Conservation (phyloP, 2,888 invertebrate genomes). For the Caenorhabditis sp. region DNA sequence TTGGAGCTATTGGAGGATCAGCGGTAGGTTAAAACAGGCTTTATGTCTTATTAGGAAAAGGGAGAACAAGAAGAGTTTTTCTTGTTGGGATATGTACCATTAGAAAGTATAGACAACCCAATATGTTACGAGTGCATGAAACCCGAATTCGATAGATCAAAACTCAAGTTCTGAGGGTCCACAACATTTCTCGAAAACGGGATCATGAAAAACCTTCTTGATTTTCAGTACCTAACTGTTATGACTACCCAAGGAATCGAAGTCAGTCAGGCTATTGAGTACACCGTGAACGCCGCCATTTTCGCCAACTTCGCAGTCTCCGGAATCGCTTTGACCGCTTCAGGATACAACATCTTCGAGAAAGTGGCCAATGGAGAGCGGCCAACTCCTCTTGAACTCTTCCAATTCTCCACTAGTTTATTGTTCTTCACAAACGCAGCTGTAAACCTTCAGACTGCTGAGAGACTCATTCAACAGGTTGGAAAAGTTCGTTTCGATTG, state of each 20-base stretch:
- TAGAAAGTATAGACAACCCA: no score
- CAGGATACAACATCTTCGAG: slow-evolving; percentile 69
- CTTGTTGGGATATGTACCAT: no score
- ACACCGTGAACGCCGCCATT: slow-evolving; percentile 67
- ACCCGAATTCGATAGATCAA: no score
- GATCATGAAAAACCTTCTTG: no score
- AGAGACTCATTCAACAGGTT: slow-evolving; percentile 63
- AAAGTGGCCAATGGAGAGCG: slow-evolving; percentile 67
- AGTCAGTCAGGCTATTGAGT: slow-evolving; percentile 62
- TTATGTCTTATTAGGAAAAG: no score
- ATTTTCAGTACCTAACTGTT: slow-evolving; percentile 64
- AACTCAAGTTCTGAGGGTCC: no score
- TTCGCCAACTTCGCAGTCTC: slow-evolving; percentile 65
- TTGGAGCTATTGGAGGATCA: slow-evolving; percentile 68
- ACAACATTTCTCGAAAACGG: no score
- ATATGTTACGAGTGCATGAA: no score
- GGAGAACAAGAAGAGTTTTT: no score
- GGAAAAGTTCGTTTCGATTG: no score
- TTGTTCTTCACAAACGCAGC: slow-evolving; percentile 67
- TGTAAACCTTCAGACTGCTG: slow-evolving; percentile 66
- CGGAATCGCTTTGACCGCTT: slow-evolving; percentile 65
- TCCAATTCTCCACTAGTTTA: slow-evolving; percentile 67
- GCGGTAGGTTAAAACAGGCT: slow-evolving; percentile 40
- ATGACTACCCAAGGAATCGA: slow-evolving; percentile 67
- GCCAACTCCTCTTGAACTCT: slow-evolving; percentile 63